A percentile compares a stretch with the other conserved stretches of the same genome.
phyloP scores from a whole-genome alignment of 2,113 vertebrate genomes.

The Corvus cornix region DNA sequence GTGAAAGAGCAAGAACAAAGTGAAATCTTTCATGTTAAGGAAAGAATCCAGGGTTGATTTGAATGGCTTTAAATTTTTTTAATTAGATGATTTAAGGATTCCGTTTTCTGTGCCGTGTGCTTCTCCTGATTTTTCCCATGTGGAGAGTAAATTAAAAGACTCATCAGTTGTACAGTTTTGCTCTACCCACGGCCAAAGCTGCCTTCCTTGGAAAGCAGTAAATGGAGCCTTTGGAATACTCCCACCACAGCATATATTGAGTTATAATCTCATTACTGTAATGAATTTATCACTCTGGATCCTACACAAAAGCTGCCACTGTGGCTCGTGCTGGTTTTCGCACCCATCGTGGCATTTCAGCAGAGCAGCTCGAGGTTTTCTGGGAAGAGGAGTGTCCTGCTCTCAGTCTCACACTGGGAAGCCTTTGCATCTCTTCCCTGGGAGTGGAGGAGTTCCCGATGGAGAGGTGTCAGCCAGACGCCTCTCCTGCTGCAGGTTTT shows the following conservation, averaged over 20 bases:
- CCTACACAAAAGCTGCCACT: neutral
- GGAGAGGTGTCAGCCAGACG: neutral
- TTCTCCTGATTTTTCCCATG: neutral
- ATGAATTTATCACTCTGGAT: neutral
- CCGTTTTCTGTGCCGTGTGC: neutral
- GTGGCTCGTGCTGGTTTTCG: neutral
- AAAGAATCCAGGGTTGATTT: neutral
- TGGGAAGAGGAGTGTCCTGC: neutral
- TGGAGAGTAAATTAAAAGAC: neutral
- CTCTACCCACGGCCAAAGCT: neutral
- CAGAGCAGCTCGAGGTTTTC: neutral
- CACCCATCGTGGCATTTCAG: neutral
- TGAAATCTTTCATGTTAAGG: neutral
- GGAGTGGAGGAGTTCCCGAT: neutral
- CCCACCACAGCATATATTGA: neutral
- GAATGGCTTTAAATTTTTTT: neutral
- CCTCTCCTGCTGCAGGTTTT: neutral
- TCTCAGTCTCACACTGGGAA: neutral
- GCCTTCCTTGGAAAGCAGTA: neutral
- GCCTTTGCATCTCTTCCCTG: neutral
- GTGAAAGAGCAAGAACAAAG: neutral
- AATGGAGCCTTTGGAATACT: neutral
- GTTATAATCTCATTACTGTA: neutral
- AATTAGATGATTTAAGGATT: neutral
- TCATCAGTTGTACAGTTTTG: neutral